Evolutionary conservation across 1,140 invertebrate genomes (phyloP).

Genomic region (Parasteatoda tepidariorum): DNA sequence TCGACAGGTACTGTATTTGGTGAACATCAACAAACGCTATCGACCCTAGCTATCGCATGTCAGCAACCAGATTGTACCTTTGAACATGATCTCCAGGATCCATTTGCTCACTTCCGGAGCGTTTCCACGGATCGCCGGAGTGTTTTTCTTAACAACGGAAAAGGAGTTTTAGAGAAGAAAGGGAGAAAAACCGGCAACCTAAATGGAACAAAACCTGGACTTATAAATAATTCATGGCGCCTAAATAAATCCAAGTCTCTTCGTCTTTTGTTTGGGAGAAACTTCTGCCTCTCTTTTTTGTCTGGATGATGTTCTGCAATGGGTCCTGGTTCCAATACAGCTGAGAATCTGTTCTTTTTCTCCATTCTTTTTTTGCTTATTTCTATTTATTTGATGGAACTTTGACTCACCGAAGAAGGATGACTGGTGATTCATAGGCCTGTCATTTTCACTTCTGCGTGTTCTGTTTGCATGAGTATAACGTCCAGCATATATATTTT

Average conservation of each 20-base stretch:
- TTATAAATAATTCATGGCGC: constrained; percentile 1
- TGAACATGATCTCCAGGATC: neutral
- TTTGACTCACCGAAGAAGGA: neutral
- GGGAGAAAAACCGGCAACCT: neutral
- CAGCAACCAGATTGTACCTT: neutral
- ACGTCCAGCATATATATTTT: too few relatives aligned
- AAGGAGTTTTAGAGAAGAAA: neutral
- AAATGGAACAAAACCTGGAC: neutral
- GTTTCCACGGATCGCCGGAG: neutral
- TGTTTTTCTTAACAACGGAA: neutral
- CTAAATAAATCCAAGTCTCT: neutral
- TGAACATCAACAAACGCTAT: neutral
- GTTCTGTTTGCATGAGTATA: neutral
- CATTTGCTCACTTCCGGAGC: neutral
- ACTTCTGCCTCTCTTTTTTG: neutral
- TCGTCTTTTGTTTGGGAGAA: neutral
- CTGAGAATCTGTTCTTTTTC: neutral
- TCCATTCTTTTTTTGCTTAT: neutral
- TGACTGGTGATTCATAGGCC: neutral
- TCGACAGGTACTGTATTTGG: neutral
- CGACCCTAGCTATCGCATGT: neutral
- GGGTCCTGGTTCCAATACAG: neutral
- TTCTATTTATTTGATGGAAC: neutral
- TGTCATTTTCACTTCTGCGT: neutral
- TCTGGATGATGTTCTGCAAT: neutral